Evolutionary conservation across 2,888 invertebrate species (phyloP).

Genomic region (Dolichopus griseipennis): DNA sequence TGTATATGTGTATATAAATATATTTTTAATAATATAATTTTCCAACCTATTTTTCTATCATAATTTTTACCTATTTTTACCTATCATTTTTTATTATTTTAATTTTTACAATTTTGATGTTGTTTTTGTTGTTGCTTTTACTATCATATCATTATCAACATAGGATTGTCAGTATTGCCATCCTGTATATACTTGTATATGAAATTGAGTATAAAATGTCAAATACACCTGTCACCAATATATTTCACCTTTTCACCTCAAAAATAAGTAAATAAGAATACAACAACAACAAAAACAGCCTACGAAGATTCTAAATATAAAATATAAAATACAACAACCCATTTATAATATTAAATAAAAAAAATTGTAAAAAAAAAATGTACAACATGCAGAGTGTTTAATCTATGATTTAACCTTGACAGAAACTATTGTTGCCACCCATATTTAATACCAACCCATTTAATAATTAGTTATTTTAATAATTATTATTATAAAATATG

Average conservation of each 20-base stretch:
- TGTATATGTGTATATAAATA: too few species aligned
- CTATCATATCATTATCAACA: not conserved
- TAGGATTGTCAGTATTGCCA: not conserved
- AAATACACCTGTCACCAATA: conserved; percentile 6
- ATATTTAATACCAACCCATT: not conserved
- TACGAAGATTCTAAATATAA: not conserved
- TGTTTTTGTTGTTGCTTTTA: not conserved
- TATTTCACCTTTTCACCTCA: not conserved
- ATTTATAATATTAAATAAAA: too few species aligned
- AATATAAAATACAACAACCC: too few species aligned
- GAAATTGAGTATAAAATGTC: not conserved
- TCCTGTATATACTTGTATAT: not conserved
- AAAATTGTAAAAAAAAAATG: too few species aligned
- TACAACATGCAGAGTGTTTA: too few species aligned
- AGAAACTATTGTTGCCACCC: not conserved
- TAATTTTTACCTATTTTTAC: too few species aligned
- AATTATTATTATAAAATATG: not conserved
- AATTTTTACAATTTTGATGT: not conserved
- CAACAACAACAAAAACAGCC: not conserved
- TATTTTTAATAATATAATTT: too few species aligned
- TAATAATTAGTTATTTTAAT: not conserved
- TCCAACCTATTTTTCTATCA: too few species aligned
- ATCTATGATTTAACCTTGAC: not conserved
- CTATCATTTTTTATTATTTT: too few species aligned
- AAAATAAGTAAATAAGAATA: not conserved